Base-by-base conservation (phyloP, 2,113 vertebrate species). In the Nestor notabilis region DNA sequence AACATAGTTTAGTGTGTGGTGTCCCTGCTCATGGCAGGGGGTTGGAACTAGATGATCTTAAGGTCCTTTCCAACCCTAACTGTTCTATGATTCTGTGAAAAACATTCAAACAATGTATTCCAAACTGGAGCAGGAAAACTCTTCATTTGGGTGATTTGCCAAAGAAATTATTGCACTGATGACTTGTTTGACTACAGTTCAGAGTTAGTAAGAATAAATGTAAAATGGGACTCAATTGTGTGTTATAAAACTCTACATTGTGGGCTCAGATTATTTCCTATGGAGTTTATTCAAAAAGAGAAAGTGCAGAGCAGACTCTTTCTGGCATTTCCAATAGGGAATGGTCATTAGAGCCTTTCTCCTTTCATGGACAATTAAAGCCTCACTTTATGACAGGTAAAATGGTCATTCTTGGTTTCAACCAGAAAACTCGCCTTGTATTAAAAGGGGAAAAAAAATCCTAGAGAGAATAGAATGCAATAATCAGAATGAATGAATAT, bases 341-440 rank as follows among this genome's bases (percentile, higher is more conserved):
- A 6, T 56, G n/a, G 70, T 63, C 87, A 80, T 94, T 91, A 84
- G 37, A 87, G 58, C 44, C 14, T 77, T 89, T 94, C 81, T 91
- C 49, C 58, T 91, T 90, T 61, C 17, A 63, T 80, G 63, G 82
- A 29, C 63, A 93, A 70, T 94, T 91, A 96, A 90, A 85, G 49
- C 96, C 78, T 83, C 31, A 14, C 27, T 91, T 93, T 66, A 74
- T 66, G 79, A 78, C 41, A 79, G 33, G 65, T 87, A 72, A 93
- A 90, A 91, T 17, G n/a, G 75, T 31, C 35, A 29, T 85, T 83
- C 63, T 35, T 28, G 4, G 52, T 85, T 49, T 70, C 66, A 74
- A 53, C 28, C 71, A 80, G 66, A 83, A 91, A 96, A 70, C 46
- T 65, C 83, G n/a, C 25, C 58, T 83, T 53, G 13, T 33, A 23